phyloP scores from a whole-genome alignment of 2,797 vertebrate genomes.

The Alca torda region DNA sequence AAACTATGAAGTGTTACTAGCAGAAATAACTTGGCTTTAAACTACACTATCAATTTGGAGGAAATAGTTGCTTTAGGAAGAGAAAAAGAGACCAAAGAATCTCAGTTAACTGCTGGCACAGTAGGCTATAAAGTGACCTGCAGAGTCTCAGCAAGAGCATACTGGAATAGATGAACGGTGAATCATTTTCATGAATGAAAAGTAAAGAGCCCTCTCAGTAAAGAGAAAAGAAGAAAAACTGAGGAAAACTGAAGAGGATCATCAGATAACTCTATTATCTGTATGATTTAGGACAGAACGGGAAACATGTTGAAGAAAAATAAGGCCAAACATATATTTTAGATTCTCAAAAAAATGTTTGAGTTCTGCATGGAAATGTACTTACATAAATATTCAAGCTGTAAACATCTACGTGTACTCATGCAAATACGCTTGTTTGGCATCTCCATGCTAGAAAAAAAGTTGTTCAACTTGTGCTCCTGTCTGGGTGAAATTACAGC shows the following conservation, averaged over 20 bases:
- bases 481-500: background rate
- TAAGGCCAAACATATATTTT: background rate
- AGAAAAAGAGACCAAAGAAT: slow-evolving; percentile 1
- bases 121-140: background rate
- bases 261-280: background rate
- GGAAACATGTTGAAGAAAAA: background rate
- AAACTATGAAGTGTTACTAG: background rate
- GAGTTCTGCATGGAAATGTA: background rate
- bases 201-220: background rate
- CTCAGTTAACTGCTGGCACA: slow-evolving; percentile 34
- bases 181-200: slow-evolving; percentile 57
- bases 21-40: slow-evolving; percentile 48
- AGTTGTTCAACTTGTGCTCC: background rate
- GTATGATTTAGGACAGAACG: background rate
- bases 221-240: background rate
- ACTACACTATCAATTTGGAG: slow-evolving; percentile 10
- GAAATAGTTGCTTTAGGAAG: slow-evolving; percentile 51
- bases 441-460: background rate
- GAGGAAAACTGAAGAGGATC: background rate
- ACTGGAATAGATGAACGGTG: slow-evolving; percentile 19
- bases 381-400: background rate
- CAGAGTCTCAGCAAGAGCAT: slow-evolving; percentile 9
- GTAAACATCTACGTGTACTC: background rate
- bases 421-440: accelerated
- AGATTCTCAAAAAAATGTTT: background rate